phyloP scores from a whole-genome alignment of 2,888 invertebrate species.

The Lucinisca nassula region DNA sequence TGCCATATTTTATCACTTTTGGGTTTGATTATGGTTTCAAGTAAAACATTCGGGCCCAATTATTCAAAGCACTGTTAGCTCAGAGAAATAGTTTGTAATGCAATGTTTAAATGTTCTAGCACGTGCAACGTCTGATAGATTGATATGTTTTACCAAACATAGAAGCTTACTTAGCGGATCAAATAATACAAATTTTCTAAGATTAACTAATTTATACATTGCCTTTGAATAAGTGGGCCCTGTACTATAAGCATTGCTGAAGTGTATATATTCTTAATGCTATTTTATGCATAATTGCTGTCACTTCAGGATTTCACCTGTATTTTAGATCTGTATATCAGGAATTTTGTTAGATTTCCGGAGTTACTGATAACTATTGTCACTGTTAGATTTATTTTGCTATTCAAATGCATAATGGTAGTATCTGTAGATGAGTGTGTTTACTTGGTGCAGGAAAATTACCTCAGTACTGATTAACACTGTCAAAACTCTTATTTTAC shows the following conservation, averaged over 20 bases:
- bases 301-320: background rate
- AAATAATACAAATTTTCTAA: no score
- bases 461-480: background rate
- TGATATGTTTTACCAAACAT: no score
- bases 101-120: no score
- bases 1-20: no score
- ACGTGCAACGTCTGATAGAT: no score
- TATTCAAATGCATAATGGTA: background rate
- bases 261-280: background rate
- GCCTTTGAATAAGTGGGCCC: no score
- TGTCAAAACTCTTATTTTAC: no score
- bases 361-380: background rate
- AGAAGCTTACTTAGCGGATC: no score
- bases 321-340: background rate
- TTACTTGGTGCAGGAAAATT: background rate
- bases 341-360: background rate
- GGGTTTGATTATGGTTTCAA: no score
- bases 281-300: constrained; percentile 10
- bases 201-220: no score
- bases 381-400: background rate
- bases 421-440: background rate
- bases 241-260: no score
- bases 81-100: background rate
- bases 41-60: no score
- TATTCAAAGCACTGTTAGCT: background rate